Evolutionary conservation across 2,113 vertebrate genomes (phyloP), one percentile per base, ranked within the genome.

Genomic region (Chauna torquata): DNA sequence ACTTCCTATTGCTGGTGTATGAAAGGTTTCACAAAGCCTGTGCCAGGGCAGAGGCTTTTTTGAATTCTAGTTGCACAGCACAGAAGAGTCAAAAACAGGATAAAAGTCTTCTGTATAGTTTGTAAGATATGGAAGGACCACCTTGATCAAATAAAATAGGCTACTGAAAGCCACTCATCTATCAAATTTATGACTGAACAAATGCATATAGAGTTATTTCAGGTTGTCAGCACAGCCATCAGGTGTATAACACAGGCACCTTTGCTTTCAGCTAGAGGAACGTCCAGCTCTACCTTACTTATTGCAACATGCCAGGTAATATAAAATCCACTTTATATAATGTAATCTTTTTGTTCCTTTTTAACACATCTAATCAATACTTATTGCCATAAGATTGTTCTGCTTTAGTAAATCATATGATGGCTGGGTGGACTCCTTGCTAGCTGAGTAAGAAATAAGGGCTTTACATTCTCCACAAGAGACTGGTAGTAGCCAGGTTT

Each of bases 11-110:
- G 19, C 16, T 84, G 59, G 27, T 30, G 4, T 30, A 42, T 16
- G 42, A 83, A 58, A 25, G 32, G 12, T 68, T 89, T 74, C 55
- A 81, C 30, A 82, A 78, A 71, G 49, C 3, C 8, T 3, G 0
- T 47, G 34, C 68, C 16, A 38, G 6, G 8, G 38, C 32, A 90
- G 3, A 2, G 55, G 12, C 3, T 55, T 86, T 55, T 84, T 50
- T 55, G 3, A 50, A 57, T 64, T 69, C 40, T 68, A 77, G 15
- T 14, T 64, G 34, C 20, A 16, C 2, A 69, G 47, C 16, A 87
- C 52, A 65, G 82, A 69, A 0, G 7, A 13, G 11, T 11, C 1
- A 1, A 58, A 45, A 47, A 54, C 3, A 64, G 12, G 34, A 59
- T 55, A 89, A 49, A 69, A 72, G 24, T 19, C 36, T 4, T 83